Conservation (phyloP, 2,888 invertebrate species). For the Neocrepidodera transversa region DNA sequence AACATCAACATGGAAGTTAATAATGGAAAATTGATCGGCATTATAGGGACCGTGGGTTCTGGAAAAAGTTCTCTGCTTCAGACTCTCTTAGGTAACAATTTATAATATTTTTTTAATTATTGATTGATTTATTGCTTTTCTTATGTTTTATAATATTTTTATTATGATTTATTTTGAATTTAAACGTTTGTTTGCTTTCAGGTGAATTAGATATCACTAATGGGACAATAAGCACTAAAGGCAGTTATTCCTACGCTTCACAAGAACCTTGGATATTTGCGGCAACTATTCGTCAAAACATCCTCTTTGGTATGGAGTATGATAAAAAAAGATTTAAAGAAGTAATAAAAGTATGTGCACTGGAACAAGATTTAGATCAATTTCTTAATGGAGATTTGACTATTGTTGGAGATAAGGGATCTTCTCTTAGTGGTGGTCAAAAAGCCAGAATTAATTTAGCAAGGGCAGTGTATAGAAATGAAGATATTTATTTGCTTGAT, state of each 20-base stretch:
- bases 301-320: conserved; percentile 77
- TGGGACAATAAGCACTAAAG: conserved; percentile 71
- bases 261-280: conserved; percentile 88
- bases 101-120: no score
- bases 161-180: no score
- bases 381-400: conserved; percentile 75
- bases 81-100: conserved; percentile 66
- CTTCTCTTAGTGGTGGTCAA: conserved; percentile 82
- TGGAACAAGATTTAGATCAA: conserved; percentile 76
- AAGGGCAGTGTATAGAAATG: conserved; percentile 72
- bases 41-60: conserved; percentile 67
- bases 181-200: no score
- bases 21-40: conserved; percentile 60
- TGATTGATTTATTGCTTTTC: no score
- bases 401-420: conserved; percentile 79
- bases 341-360: conserved; percentile 71
- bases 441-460: conserved; percentile 76
- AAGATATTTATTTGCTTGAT: conserved; percentile 82
- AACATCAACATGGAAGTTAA: conserved; percentile 49
- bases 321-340: conserved; percentile 66
- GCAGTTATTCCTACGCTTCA: conserved; percentile 75
- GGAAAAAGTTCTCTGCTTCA: conserved; percentile 75
- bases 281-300: conserved; percentile 80
- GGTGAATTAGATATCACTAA: conserved; percentile 66
- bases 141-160: no score